Evolutionary conservation across 2,113 vertebrate species (phyloP).

Genomic region (Zosterops borbonicus): DNA sequence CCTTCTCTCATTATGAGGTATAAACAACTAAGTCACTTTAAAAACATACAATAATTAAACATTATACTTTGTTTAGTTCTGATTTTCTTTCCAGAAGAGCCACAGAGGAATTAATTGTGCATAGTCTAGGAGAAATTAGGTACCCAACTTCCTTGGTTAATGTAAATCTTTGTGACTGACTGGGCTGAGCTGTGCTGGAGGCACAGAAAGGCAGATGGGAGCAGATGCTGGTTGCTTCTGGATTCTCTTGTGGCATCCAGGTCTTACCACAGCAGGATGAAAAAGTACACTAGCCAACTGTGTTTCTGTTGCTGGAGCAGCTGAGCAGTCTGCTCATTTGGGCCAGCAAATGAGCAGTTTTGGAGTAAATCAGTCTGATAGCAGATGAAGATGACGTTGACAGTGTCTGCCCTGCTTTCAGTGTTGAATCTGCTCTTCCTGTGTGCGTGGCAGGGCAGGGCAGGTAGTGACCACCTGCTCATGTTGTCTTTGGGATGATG

Average conservation of each 20-base stretch:
- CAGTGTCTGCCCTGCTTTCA: neutral
- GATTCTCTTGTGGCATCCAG: neutral
- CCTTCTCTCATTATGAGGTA: neutral
- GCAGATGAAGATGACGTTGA: neutral
- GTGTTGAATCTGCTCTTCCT: neutral
- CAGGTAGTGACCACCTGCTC: neutral
- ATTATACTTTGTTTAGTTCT: constrained; percentile 36
- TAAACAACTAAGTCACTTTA: constrained; percentile 8
- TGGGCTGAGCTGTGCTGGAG: neutral
- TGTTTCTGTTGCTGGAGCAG: neutral
- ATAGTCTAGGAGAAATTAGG: neutral
- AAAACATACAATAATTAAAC: neutral
- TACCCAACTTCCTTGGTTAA: neutral
- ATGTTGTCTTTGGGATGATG: neutral
- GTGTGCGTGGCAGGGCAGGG: fast-evolving
- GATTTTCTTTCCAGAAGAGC: constrained; percentile 18
- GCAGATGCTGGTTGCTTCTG: neutral
- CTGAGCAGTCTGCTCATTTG: neutral
- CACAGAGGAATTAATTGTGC: neutral
- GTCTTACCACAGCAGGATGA: fast-evolving
- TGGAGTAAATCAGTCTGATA: neutral
- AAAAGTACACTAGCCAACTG: neutral
- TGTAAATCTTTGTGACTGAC: neutral
- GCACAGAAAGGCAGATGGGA: neutral
- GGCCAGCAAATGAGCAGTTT: neutral